phyloP scores from a whole-genome alignment of 2,113 vertebrate genomes.

The Mystacornis crossleyi region DNA sequence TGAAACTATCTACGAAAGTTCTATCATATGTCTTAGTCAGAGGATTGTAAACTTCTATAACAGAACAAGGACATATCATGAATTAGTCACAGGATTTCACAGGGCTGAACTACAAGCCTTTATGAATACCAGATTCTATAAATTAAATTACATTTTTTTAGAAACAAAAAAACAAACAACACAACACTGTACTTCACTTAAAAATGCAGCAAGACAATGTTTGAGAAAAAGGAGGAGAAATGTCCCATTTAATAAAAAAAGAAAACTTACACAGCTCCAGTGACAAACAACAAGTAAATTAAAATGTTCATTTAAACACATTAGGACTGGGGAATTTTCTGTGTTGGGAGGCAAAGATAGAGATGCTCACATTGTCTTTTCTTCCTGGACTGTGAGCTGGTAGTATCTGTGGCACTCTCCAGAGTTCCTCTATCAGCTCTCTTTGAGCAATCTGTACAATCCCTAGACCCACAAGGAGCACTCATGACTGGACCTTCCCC shows the following conservation, averaged over 20 bases:
- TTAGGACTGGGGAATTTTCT: background rate
- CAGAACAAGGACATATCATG: background rate
- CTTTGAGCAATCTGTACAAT: background rate
- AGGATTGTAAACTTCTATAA: background rate
- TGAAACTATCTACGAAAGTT: background rate
- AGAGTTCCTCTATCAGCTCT: background rate
- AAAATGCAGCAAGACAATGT: background rate
- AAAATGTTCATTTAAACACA: background rate
- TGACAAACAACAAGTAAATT: background rate
- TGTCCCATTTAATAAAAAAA: background rate
- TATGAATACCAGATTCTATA: background rate
- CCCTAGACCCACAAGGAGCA: background rate
- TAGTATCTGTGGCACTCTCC: background rate
- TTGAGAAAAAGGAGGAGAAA: background rate
- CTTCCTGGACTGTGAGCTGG: background rate
- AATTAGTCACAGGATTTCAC: constrained; percentile 3
- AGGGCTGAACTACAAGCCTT: background rate
- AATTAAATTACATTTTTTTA: background rate
- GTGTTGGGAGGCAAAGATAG: background rate
- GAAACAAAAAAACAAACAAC: background rate
- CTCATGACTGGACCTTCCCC: background rate
- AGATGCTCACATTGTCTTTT: background rate
- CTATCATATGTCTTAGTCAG: background rate
- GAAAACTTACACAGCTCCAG: background rate
- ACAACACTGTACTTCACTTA: background rate